phyloP scores from a whole-genome alignment of 2,797 vertebrate species.

The Epinephelus coioides region DNA sequence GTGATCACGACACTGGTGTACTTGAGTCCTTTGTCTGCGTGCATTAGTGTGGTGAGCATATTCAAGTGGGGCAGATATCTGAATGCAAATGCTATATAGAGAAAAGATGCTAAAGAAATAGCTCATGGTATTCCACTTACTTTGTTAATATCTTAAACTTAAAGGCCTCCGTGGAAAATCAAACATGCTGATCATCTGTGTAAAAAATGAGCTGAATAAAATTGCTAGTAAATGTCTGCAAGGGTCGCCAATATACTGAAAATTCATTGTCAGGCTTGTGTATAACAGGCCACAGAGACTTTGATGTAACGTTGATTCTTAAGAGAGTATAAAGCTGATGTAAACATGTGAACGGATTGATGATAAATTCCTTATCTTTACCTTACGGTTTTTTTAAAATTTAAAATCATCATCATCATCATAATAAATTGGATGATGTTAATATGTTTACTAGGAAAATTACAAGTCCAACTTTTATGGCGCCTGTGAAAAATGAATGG shows the following conservation, averaged over 20 bases:
- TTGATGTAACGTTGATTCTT: not conserved
- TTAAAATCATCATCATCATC: not conserved
- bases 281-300: not conserved
- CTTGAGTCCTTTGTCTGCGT: slow-evolving; percentile 27
- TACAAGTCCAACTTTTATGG: not conserved
- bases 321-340: not conserved
- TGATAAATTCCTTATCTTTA: no score
- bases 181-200: not conserved
- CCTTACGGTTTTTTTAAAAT: not conserved
- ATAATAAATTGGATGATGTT: not conserved
- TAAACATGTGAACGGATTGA: not conserved
- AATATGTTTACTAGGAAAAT: not conserved
- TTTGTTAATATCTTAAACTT: slow-evolving; percentile 32
- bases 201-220: slow-evolving; percentile 3
- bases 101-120: slow-evolving; percentile 10
- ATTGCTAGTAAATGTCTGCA: not conserved
- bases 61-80: slow-evolving; percentile 18
- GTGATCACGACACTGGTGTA: slow-evolving; percentile 16
- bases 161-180: slow-evolving; percentile 11
- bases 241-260: not conserved
- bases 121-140: slow-evolving; percentile 9
- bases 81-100: slow-evolving; percentile 19
- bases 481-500: slow-evolving; percentile 2
- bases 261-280: not conserved
- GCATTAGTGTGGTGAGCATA: slow-evolving; percentile 4